Evolutionary conservation across 30 jellyfish, hydroid and myxozoan species (phyloP), one percentile per base, ranked within the genome.

Genomic region (Aurelia sp.): DNA sequence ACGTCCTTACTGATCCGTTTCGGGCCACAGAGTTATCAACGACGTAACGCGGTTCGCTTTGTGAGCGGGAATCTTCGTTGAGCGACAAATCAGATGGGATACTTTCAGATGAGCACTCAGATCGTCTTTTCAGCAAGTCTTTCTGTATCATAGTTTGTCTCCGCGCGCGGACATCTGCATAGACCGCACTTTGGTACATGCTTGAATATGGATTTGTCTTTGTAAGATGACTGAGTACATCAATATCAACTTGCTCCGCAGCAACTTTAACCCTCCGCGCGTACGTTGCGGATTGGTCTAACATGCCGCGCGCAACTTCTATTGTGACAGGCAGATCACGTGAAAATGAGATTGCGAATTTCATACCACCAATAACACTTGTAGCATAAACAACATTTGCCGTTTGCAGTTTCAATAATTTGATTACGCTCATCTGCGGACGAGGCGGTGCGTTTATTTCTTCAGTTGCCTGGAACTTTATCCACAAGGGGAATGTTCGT

Each of bases 281-380:
- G 84, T 87, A 87, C 3, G 90, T 62, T 13, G 78, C 84, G 19
- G 80, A 80, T 38, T 48, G 67, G 48, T 81, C 91, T 31, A 79
- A 38, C 75, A 67, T 47, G 59, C 95, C 97, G 30, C 84, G 61
- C 58, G 98, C 94, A 31, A 87, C 85, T 51, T 86, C 89, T 18
- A 92, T 76, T 1, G 97, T 92, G 57, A 92, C 92, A 3, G 98
- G 98, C 58, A 92, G 72, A 31, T 88, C 96, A 48, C 95, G 92
- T 50, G 98, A 87, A 51, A 92, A 92, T 8, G 97, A 77, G 67
- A 92, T 86, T 10, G 98, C 97, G 47, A 79, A 83, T 78, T 95
- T 87, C 17, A 51, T 73, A 8, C 97, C 95, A 13, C 81, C 97
- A 16, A 87, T 76, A 21, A 66, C 85, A 16, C 95, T 63, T 18